Percentiles rank a stretch among this genome's conserved stretches.
These are phyloP conservation scores for Ectobius pallidus DNA, from an alignment of 2,888 invertebrate species.

Conservation along the genomic window DNA sequence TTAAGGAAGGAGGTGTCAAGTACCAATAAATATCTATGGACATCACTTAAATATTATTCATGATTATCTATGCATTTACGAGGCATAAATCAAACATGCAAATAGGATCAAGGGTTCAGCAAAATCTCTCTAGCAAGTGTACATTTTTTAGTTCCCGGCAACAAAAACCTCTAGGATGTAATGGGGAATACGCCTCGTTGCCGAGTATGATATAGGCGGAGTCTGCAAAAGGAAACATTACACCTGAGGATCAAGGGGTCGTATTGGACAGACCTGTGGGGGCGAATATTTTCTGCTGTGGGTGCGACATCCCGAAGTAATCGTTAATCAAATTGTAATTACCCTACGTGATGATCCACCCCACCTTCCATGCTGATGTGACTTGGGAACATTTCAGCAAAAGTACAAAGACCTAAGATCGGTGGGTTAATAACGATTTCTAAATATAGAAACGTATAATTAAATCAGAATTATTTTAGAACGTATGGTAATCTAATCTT, in stretches of 20 bases:
- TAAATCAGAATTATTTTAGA: too few species aligned
- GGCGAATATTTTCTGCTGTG: not conserved
- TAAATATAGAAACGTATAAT: too few species aligned
- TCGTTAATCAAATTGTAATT: not conserved
- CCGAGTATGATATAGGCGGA: not conserved
- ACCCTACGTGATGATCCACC: not conserved
- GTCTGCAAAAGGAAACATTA: not conserved
- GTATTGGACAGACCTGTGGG: not conserved
- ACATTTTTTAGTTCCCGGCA: not conserved
- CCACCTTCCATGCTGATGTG: too few species aligned
- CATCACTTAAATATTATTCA: too few species aligned
- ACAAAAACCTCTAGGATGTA: not conserved
- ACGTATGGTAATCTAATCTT: too few species aligned
- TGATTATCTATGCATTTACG: too few species aligned
- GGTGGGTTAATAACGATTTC: too few species aligned
- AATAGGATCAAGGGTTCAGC: not conserved
- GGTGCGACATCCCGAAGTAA: not conserved
- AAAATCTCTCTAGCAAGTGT: not conserved
- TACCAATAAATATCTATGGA: too few species aligned
- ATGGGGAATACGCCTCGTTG: not conserved
- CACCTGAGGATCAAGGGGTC: not conserved
- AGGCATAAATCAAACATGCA: not conserved
- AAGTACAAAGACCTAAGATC: too few species aligned
- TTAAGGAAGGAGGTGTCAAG: too few species aligned
- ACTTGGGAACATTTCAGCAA: too few species aligned